Percentiles rank a stretch among this genome's conserved stretches.
phyloP scores from a whole-genome alignment of 2,797 vertebrate species.

The Erpetoichthys calabaricus region DNA sequence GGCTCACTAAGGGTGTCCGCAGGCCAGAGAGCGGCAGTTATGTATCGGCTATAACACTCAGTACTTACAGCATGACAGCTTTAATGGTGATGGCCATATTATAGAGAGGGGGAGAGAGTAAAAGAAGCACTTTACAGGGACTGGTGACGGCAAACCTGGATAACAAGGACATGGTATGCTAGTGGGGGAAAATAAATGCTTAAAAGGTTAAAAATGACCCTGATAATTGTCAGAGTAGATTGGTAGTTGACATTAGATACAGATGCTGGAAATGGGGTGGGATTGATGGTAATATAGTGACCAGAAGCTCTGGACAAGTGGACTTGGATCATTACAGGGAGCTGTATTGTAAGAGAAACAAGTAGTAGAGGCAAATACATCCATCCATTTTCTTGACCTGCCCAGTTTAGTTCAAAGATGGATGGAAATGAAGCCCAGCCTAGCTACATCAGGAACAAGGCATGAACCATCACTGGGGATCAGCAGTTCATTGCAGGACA shows the following conservation, averaged over 20 bases:
- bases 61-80: slow-evolving; percentile 52
- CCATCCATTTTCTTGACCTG: no score
- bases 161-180: slow-evolving; percentile 21
- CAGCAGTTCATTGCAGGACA: no score
- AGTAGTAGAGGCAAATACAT: no score
- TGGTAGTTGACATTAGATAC: not conserved
- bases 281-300: no score
- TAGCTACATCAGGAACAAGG: no score
- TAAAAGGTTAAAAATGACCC: not conserved
- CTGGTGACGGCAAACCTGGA: slow-evolving; percentile 16
- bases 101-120: slow-evolving; percentile 47
- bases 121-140: slow-evolving; percentile 27
- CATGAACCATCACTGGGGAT: no score
- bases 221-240: not conserved
- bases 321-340: no score
- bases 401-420: no score
- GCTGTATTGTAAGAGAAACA: no score
- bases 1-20: slow-evolving; percentile 18
- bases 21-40: slow-evolving; percentile 32
- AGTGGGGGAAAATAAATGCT: not conserved
- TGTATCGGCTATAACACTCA: slow-evolving; percentile 51
- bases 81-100: slow-evolving; percentile 69
- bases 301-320: no score
- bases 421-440: no score
- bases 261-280: no score